Percentiles rank a stretch among this genome's conserved stretches.
These are phyloP conservation scores for Cydia amplana DNA, from an alignment of 1,140 invertebrate species.

Conservation along the genomic window DNA sequence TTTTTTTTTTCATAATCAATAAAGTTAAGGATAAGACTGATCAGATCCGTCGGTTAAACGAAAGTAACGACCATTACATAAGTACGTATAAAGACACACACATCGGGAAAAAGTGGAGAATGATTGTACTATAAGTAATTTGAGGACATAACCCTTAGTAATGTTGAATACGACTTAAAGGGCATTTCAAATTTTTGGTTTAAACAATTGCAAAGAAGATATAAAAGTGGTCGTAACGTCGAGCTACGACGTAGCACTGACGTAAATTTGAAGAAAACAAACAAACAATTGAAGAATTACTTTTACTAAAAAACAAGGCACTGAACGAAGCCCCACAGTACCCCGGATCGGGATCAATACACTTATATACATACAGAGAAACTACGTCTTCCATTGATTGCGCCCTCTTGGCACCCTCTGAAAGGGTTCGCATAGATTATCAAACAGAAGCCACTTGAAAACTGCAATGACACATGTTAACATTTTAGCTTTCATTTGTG, in stretches of 20 bases:
- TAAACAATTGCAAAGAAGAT: background rate
- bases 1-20: too few relatives aligned
- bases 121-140: too few relatives aligned
- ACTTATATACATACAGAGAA: conserved; percentile 36
- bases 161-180: too few relatives aligned
- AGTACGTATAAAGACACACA: too few relatives aligned
- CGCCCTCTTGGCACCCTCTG: conserved; percentile 54
- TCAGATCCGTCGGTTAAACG: too few relatives aligned
- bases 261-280: conserved; percentile 8
- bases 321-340: conserved; percentile 17
- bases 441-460: conserved; percentile 77
- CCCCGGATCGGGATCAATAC: conserved; percentile 20
- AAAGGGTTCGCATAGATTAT: conserved; percentile 73
- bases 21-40: too few relatives aligned
- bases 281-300: conserved; percentile 18
- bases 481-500: conserved; percentile 52
- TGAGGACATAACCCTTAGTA: too few relatives aligned
- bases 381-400: conserved; percentile 68
- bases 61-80: too few relatives aligned
- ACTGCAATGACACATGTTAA: conserved; percentile 77
- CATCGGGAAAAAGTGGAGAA: too few relatives aligned
- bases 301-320: conserved; percentile 19
- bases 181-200: too few relatives aligned
- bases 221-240: conserved; percentile 6
- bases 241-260: conserved; percentile 19